Conservation (phyloP, 2,888 invertebrate species). For the Oasisia sp. region DNA sequence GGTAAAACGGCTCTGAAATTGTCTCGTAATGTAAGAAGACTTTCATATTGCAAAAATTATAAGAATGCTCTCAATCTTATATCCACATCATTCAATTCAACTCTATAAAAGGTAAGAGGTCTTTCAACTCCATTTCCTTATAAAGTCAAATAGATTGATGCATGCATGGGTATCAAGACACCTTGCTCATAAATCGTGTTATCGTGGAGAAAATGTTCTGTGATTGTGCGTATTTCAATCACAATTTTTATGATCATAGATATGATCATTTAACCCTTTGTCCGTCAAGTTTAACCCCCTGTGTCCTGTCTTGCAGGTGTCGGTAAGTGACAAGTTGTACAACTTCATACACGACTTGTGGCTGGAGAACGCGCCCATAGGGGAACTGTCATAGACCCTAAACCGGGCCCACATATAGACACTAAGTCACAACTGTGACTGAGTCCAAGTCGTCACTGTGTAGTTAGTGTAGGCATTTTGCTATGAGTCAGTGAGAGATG, state of each 20-base stretch:
- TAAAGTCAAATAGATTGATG: slow-evolving; percentile 75
- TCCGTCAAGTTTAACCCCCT: neutral
- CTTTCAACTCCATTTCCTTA: slow-evolving; percentile 96
- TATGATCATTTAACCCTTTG: neutral
- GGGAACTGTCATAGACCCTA: slow-evolving; percentile 81
- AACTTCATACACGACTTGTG: slow-evolving; percentile 94
- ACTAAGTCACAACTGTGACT: neutral
- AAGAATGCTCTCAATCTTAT: too few relatives aligned
- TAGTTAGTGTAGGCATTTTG: neutral
- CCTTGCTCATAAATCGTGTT: neutral
- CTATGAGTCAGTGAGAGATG: neutral
- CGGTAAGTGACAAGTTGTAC: slow-evolving; percentile 92
- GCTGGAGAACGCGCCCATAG: slow-evolving; percentile 97
- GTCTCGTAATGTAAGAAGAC: too few relatives aligned
- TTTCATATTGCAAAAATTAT: too few relatives aligned
- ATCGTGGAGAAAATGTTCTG: too few relatives aligned
- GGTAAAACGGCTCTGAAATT: too few relatives aligned
- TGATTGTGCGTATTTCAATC: too few relatives aligned
- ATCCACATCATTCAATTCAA: slow-evolving; percentile 94
- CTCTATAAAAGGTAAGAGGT: slow-evolving; percentile 98
- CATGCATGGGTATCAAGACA: neutral
- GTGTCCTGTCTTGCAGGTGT: slow-evolving; percentile 67
- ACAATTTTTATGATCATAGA: neutral
- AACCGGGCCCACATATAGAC: neutral
- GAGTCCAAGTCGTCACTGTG: neutral